These are phyloP conservation scores for Pyrgus malvae DNA, from an alignment of 2,888 invertebrate genomes.

Conservation along the genomic window DNA sequence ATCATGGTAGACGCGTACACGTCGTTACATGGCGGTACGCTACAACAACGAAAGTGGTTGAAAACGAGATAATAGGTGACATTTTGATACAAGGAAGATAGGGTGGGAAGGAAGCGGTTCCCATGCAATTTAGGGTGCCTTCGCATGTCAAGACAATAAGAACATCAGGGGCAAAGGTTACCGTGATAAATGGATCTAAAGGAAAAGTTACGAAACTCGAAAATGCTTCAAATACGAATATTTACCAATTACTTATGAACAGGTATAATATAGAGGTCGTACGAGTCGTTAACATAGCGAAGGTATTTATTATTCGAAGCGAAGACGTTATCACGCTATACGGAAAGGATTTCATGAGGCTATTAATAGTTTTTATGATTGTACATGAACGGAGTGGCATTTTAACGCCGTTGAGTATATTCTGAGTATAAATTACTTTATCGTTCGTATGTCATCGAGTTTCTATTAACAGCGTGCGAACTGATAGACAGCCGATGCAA, in stretches of 20 bases:
- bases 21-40: conserved; percentile 64
- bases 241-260: background rate
- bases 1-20: conserved; percentile 71
- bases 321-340: conserved; percentile 25
- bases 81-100: conserved; percentile 78
- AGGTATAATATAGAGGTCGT: conserved; percentile 1
- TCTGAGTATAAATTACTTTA: conserved; percentile 46
- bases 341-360: conserved; percentile 25
- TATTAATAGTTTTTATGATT: conserved; percentile 32
- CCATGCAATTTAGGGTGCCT: conserved; percentile 51
- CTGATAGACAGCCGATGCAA: conserved; percentile 42
- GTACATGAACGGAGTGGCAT: conserved; percentile 26
- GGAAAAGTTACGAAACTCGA: background rate
- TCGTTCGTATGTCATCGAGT: conserved; percentile 34
- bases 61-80: conserved; percentile 78
- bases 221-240: too few relatives aligned
- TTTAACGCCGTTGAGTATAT: conserved; percentile 27
- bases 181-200: background rate
- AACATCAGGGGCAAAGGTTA: conserved; percentile 61
- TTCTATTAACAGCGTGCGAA: conserved; percentile 51
- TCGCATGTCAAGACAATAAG: conserved; percentile 46
- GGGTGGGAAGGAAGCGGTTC: conserved; percentile 72
- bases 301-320: conserved; percentile 27
- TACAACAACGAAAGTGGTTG: conserved; percentile 74
- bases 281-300: conserved; percentile 19